A percentile compares a stretch with the other conserved stretches of the same genome.
phyloP scores from a whole-genome alignment of 2,113 vertebrate species.

The Anseranas semipalmata region DNA sequence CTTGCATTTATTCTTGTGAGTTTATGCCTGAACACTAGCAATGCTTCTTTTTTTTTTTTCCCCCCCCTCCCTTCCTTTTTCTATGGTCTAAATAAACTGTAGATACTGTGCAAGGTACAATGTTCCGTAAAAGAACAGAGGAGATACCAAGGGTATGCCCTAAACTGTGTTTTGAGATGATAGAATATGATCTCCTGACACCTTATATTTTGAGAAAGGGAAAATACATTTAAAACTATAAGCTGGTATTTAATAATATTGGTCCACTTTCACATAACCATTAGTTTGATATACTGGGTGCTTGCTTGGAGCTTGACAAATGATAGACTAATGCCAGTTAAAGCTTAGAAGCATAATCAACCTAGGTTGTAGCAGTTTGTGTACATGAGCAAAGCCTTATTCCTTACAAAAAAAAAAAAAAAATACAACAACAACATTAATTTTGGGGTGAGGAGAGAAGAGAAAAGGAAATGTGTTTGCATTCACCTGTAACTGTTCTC shows the following conservation, averaged over 20 bases:
- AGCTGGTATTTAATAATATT: neutral
- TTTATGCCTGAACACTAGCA: neutral
- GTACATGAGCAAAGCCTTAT: neutral
- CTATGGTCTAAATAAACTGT: neutral
- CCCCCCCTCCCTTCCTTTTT: neutral
- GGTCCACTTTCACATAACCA: neutral
- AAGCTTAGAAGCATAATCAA: neutral
- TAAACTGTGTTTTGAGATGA: neutral
- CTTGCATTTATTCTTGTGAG: neutral
- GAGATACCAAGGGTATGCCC: neutral
- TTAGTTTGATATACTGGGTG: neutral
- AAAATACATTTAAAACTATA: neutral
- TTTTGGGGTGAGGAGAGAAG: neutral
- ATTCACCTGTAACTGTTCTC: neutral
- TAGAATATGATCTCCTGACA: neutral
- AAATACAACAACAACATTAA: rapidly evolving
- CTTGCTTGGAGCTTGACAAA: neutral
- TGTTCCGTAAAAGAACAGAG: neutral
- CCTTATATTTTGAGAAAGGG: neutral
- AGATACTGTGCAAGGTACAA: neutral
- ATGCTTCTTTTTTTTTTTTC: neutral
- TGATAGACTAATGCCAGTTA: neutral
- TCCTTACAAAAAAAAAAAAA: neutral
- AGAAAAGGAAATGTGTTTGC: neutral
- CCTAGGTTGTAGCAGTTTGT: neutral